These are phyloP conservation scores for Darevskia nairensis DNA, from an alignment of 2,797 vertebrate species.

Conservation along the genomic window DNA sequence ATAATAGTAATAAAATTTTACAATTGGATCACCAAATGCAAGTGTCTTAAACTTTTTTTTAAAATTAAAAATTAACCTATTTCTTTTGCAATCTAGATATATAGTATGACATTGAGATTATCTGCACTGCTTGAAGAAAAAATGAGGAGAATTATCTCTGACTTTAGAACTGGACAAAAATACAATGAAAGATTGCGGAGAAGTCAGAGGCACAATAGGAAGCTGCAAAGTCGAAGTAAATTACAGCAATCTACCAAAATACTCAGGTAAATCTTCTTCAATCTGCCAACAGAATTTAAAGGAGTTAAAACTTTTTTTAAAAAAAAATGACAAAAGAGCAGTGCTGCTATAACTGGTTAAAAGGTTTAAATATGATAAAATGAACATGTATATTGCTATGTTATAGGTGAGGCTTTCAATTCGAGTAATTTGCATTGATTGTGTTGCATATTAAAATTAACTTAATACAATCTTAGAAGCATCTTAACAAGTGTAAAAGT, in stretches of 20 bases:
- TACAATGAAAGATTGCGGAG: constrained; percentile 87
- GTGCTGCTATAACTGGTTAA: background rate
- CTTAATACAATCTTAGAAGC: background rate
- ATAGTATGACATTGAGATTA: constrained; percentile 95
- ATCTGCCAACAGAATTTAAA: background rate
- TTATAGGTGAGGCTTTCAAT: background rate
- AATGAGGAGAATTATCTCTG: constrained; percentile 90
- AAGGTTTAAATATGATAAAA: background rate
- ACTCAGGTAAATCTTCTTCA: constrained; percentile 78
- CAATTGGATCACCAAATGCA: background rate
- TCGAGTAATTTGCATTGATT: background rate
- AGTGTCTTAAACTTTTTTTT: background rate
- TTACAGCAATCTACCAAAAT: constrained; percentile 63
- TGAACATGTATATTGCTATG: background rate
- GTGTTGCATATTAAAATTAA: background rate
- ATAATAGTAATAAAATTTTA: too few species aligned
- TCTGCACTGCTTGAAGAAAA: constrained; percentile 95
- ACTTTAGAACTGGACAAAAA: constrained; percentile 93
- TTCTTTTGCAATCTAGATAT: constrained; percentile 83
- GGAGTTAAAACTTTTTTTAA: background rate
- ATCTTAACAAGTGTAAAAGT: background rate
- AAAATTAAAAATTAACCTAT: background rate
- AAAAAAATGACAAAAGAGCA: background rate
- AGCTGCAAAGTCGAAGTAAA: constrained; percentile 78
- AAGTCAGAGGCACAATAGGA: constrained; percentile 88